Conservation (phyloP, 2,797 vertebrate species). For the Saxicola maurus region DNA sequence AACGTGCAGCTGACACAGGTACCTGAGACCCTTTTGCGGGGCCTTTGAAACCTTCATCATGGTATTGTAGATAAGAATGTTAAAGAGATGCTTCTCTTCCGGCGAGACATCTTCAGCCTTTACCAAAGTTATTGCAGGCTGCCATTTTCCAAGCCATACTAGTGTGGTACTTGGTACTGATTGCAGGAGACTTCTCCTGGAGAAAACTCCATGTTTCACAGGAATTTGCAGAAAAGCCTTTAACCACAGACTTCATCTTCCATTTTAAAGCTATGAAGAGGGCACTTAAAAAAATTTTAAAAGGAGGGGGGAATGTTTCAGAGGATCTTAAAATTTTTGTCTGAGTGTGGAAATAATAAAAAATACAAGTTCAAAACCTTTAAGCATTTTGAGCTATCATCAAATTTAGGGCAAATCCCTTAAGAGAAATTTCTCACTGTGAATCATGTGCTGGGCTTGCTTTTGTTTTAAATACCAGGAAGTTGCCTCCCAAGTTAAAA, state of each 20-base stretch:
- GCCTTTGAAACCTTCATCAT: background rate
- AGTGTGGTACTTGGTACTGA: background rate
- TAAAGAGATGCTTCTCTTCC: background rate
- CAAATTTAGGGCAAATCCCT: background rate
- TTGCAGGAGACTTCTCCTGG: background rate
- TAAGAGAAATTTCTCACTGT: background rate
- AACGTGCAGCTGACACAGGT: background rate
- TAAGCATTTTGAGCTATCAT: background rate
- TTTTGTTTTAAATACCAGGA: background rate
- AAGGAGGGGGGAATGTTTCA: fast-evolving
- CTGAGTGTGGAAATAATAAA: background rate
- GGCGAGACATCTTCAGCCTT: background rate
- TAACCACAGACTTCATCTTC: background rate
- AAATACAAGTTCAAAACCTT: background rate
- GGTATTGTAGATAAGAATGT: background rate
- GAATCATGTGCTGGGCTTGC: background rate
- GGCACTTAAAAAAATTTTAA: too few species aligned
- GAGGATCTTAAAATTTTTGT: background rate
- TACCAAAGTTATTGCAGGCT: background rate
- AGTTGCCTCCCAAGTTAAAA: background rate
- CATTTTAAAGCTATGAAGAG: background rate
- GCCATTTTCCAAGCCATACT: background rate
- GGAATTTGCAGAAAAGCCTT: background rate
- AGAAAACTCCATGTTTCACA: background rate
- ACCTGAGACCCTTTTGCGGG: background rate